phyloP scores from a whole-genome alignment of 2,113 vertebrate species.

The Sphaerodactylus townsendi region DNA sequence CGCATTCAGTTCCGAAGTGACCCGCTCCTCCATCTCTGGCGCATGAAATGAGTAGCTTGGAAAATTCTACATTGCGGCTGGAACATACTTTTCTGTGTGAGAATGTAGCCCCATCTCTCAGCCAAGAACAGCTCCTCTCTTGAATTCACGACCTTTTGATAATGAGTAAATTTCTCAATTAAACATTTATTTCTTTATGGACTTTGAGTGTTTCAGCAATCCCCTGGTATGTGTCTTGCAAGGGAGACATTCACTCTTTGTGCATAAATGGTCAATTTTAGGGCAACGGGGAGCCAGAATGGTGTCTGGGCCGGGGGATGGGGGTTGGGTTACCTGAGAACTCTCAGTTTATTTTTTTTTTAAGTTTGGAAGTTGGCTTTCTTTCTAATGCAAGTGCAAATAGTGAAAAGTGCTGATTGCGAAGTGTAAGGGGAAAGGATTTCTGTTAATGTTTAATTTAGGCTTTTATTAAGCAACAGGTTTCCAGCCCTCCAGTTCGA shows the following conservation, averaged over 20 bases:
- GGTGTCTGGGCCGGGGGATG: too few species aligned
- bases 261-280: background rate
- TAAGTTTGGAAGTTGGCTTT: background rate
- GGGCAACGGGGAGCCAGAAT: background rate
- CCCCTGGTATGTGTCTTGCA: background rate
- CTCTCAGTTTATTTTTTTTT: background rate
- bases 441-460: conserved; percentile 4
- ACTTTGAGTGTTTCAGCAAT: background rate
- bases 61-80: too few species aligned
- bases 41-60: background rate
- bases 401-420: background rate
- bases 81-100: background rate
- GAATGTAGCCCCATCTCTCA: background rate
- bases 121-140: background rate
- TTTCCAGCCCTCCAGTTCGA: background rate
- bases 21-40: too few species aligned
- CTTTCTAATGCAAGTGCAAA: background rate
- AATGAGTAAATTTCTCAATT: background rate
- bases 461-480: background rate
- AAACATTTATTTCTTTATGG: background rate
- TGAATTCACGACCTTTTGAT: background rate
- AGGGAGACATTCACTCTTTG: rapidly evolving
- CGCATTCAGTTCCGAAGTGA: background rate
- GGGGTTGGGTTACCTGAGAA: background rate
- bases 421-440: background rate